Conservation (phyloP, 2,888 invertebrate genomes). For the Spodoptera exigua region DNA sequence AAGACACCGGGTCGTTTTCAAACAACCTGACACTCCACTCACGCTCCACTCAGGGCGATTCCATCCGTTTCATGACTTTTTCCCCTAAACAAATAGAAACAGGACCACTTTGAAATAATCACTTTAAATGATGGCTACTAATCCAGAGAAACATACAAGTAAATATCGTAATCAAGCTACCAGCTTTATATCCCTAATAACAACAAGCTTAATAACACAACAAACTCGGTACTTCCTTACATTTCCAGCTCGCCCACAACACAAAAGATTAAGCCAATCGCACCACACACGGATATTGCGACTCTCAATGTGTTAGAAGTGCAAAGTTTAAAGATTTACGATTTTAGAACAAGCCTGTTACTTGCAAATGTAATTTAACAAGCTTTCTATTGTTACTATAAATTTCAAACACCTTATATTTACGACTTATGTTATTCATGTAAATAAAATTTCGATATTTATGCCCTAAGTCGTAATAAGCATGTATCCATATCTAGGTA, state of each 20-base stretch:
- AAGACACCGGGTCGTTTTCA: no score
- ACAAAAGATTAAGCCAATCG: constrained; percentile 42
- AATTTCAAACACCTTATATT: constrained; percentile 49
- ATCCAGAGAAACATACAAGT: no score
- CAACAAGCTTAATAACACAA: no score
- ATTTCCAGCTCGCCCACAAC: background rate
- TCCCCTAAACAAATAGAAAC: no score
- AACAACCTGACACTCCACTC: no score
- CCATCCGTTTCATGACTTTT: no score
- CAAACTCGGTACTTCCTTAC: background rate
- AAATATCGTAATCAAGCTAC: no score
- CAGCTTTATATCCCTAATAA: no score
- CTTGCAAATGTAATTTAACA: constrained; percentile 47
- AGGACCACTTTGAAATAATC: no score
- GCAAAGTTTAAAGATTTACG: constrained; percentile 52
- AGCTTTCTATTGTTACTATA: constrained; percentile 52
- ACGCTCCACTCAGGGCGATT: no score
- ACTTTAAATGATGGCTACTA: no score
- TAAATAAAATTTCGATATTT: constrained; percentile 50
- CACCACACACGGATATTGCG: constrained; percentile 35
- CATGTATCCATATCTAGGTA: constrained; percentile 52
- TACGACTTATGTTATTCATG: constrained; percentile 37
- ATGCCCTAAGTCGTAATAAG: constrained; percentile 50
- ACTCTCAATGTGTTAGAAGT: constrained; percentile 41
- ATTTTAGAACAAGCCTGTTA: constrained; percentile 35